Conservation (phyloP, 2,888 invertebrate species). For the Sturmia bella region DNA sequence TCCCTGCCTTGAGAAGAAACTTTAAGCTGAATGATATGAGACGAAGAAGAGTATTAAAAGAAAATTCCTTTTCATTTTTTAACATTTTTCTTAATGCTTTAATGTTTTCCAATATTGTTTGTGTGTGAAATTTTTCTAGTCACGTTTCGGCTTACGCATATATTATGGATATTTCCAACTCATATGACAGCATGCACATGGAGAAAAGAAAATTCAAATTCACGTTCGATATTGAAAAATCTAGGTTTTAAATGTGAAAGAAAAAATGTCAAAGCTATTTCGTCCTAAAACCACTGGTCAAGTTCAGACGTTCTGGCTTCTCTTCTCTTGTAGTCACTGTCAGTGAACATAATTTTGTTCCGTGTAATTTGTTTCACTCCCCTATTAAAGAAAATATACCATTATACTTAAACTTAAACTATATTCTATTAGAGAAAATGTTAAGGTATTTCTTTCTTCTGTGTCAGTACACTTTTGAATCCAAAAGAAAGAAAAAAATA, state of each 20-base stretch:
- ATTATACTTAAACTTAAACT: conserved; percentile 31
- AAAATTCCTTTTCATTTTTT: conserved; percentile 30
- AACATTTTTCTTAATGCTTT: conserved; percentile 39
- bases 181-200: conserved; percentile 8
- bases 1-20: conserved; percentile 30
- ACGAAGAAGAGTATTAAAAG: conserved; percentile 1
- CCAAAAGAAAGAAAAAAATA: conserved; percentile 1
- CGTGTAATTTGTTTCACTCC: conserved; percentile 1
- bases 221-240: not conserved
- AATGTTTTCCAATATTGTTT: conserved; percentile 47
- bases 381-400: not conserved
- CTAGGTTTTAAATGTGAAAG: too few species aligned
- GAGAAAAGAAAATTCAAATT: not conserved
- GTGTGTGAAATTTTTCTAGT: conserved; percentile 50
- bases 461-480: conserved; percentile 54
- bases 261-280: not conserved
- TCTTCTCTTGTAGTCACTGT: too few species aligned
- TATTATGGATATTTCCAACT: conserved; percentile 38
- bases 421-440: conserved; percentile 42
- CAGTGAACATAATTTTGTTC: not conserved
- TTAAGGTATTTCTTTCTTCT: conserved; percentile 22
- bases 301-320: not conserved
- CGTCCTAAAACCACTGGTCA: not conserved
- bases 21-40: conserved; percentile 26
- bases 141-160: conserved; percentile 64